Evolutionary conservation across 2,797 vertebrate genomes (phyloP).

Genomic region (Halcyon smyrnensis): DNA sequence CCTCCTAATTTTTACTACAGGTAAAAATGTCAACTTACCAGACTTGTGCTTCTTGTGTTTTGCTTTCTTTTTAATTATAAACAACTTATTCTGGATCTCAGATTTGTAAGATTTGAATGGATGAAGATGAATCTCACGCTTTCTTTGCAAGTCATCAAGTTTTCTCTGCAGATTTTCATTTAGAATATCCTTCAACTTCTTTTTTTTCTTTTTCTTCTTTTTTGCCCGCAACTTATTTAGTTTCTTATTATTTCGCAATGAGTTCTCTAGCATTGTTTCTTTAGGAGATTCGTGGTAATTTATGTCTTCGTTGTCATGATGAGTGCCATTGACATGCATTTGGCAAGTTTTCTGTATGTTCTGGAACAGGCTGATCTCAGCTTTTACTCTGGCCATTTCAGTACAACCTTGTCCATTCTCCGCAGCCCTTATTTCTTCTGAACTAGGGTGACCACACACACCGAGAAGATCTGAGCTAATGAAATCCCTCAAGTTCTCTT

Average conservation of each 20-base stretch:
- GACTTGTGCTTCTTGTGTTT: slow-evolving; percentile 91
- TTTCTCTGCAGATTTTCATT: slow-evolving; percentile 80
- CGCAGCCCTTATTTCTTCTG: slow-evolving; percentile 71
- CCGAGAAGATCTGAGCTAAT: slow-evolving; percentile 68
- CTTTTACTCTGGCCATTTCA: slow-evolving; percentile 69
- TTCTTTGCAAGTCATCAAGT: slow-evolving; percentile 78
- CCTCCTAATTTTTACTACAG: neutral
- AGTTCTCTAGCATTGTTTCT: slow-evolving; percentile 73
- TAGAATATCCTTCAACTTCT: slow-evolving; percentile 83
- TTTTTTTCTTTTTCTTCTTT: slow-evolving; percentile 93
- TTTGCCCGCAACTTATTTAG: slow-evolving; percentile 80
- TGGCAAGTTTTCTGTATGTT: slow-evolving; percentile 78
- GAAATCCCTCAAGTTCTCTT: slow-evolving; percentile 78
- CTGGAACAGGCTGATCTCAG: slow-evolving; percentile 68
- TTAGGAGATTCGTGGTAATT: slow-evolving; percentile 70
- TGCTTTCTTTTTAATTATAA: slow-evolving; percentile 86
- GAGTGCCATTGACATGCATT: slow-evolving; percentile 75
- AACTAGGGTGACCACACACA: slow-evolving; percentile 73
- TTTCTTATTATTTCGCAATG: slow-evolving; percentile 73
- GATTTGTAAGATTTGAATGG: slow-evolving; percentile 82
- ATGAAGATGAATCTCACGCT: slow-evolving; percentile 78
- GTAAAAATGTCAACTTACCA: slow-evolving; percentile 80
- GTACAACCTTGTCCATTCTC: slow-evolving; percentile 74
- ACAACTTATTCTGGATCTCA: slow-evolving; percentile 80
- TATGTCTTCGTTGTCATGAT: slow-evolving; percentile 68